Percentiles rank a stretch among this genome's conserved stretches.
Conservation (phyloP, 2,797 vertebrate species). For the Momotus momota region DNA sequence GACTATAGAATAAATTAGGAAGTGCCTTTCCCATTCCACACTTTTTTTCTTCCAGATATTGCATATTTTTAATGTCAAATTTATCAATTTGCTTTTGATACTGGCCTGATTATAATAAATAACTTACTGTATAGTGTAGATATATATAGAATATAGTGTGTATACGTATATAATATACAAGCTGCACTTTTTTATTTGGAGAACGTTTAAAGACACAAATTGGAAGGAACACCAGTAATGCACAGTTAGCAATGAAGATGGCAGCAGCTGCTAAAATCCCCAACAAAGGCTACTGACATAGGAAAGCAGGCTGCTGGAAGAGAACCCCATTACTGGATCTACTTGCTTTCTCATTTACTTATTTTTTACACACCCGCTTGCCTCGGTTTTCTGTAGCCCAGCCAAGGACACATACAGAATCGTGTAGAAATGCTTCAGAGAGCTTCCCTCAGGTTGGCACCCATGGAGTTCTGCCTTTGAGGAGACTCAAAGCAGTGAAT, state of each 20-base stretch:
- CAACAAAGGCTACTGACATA: neutral
- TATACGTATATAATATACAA: neutral
- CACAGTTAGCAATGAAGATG: neutral
- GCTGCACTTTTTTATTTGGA: neutral
- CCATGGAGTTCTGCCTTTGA: neutral
- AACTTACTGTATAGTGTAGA: neutral
- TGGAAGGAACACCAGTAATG: neutral
- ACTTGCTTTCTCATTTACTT: neutral
- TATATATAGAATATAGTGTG: neutral
- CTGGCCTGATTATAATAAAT: conserved; percentile 26
- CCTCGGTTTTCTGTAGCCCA: neutral
- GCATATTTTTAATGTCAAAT: conserved; percentile 65
- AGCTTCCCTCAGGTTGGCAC: neutral
- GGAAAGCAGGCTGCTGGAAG: neutral
- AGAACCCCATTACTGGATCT: neutral
- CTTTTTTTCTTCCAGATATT: conserved; percentile 49
- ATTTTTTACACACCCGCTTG: neutral
- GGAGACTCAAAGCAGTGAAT: neutral
- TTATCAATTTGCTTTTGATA: conserved; percentile 60
- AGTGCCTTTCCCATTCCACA: conserved; percentile 55
- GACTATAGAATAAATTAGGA: conserved; percentile 62
- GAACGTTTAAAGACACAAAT: neutral
- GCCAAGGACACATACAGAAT: neutral
- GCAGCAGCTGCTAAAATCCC: neutral
- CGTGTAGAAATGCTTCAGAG: neutral